phyloP scores from a whole-genome alignment of 2,113 vertebrate genomes.

The Ctenodactylus gundi region DNA sequence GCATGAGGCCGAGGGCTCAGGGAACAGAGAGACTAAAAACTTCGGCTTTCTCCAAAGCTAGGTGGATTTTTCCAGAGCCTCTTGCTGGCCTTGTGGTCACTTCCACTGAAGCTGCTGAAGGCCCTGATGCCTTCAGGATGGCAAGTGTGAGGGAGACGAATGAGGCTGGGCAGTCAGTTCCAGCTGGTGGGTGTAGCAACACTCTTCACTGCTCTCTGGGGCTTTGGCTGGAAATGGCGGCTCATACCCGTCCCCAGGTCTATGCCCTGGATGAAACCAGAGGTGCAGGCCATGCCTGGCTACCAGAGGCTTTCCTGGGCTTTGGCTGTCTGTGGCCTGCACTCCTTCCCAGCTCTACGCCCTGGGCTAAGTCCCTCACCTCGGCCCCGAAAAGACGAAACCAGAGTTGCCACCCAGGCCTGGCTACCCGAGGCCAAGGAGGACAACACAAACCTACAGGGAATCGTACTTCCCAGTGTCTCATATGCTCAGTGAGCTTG shows the following conservation, averaged over 20 bases:
- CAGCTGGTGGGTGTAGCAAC: not conserved
- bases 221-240: not conserved
- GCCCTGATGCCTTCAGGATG: constrained; percentile 28
- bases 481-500: not conserved
- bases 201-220: not conserved
- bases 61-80: not conserved
- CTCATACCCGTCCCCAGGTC: too few species aligned
- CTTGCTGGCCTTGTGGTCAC: not conserved
- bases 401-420: not conserved
- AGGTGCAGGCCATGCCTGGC: too few species aligned
- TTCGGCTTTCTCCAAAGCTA: not conserved
- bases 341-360: not conserved
- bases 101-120: not conserved
- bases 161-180: not conserved
- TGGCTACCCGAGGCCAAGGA: not conserved
- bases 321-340: too few species aligned
- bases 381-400: not conserved
- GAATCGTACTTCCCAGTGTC: not conserved
- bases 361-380: not conserved
- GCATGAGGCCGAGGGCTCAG: not conserved
- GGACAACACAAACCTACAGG: not conserved
- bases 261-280: too few species aligned
- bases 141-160: constrained; percentile 30
- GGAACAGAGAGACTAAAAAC: not conserved
- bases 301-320: not conserved